phyloP scores from a whole-genome alignment of 2,888 invertebrate genomes.

The Tipula vernalis region DNA sequence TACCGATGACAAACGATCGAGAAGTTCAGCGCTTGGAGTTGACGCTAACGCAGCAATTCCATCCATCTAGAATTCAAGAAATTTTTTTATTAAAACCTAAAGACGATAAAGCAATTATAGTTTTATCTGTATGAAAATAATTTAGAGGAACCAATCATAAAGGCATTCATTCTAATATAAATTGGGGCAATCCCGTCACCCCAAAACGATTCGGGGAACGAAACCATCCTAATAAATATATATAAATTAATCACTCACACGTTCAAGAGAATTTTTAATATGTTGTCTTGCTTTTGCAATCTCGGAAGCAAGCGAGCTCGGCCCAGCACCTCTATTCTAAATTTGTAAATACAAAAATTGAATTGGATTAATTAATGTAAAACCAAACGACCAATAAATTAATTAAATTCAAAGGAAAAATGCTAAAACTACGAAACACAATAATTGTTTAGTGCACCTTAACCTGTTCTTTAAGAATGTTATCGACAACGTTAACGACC shows the following conservation, averaged over 20 bases:
- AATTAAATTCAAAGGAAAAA: neutral
- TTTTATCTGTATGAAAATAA: neutral
- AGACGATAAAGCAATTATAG: neutral
- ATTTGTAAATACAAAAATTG: neutral
- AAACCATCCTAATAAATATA: conserved; percentile 7
- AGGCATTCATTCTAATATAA: neutral
- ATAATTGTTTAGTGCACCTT: neutral
- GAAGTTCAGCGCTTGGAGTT: conserved; percentile 42
- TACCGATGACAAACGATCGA: conserved; percentile 40
- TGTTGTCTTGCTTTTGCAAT: conserved; percentile 78
- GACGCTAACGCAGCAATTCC: conserved; percentile 45
- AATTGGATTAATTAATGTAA: neutral
- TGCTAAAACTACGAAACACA: neutral
- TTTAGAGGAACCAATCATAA: neutral
- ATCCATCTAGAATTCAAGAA: conserved; percentile 42
- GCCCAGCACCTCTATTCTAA: conserved; percentile 16
- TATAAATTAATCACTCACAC: conserved; percentile 41
- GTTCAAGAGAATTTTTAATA: conserved; percentile 60
- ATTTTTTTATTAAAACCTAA: neutral
- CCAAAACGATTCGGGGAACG: neutral
- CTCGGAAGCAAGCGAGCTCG: conserved; percentile 63
- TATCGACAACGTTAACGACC: neutral
- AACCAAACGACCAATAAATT: neutral
- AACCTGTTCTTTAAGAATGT: neutral
- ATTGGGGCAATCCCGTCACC: neutral